These are phyloP conservation scores for Malurus splendens DNA, from an alignment of 2,797 vertebrate species.

Conservation along the genomic window DNA sequence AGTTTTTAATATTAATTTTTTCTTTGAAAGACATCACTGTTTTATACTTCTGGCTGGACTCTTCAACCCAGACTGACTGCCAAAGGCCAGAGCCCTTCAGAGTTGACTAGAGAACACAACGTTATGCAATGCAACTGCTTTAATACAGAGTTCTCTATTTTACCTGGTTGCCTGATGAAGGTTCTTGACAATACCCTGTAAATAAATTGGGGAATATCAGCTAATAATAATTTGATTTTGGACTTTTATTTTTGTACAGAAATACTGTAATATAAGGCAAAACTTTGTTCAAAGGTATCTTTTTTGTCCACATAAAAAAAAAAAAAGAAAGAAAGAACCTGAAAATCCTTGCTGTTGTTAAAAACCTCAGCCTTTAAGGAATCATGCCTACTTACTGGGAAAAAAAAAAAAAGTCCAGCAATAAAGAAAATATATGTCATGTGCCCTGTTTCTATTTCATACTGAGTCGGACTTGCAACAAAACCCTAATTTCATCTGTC, in stretches of 20 bases:
- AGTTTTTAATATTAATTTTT: conserved; percentile 45
- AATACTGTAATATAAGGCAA: conserved; percentile 66
- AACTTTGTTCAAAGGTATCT: conserved; percentile 36
- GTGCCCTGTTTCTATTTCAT: background rate
- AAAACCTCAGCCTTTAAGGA: conserved; percentile 45
- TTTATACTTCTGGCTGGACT: conserved; percentile 1
- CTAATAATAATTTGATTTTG: conserved; percentile 44
- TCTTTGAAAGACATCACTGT: conserved; percentile 29
- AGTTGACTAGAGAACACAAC: background rate
- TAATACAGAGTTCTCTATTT: background rate
- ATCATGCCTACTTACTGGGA: conserved; percentile 23
- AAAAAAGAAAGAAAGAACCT: background rate
- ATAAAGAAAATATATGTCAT: conserved; percentile 67
- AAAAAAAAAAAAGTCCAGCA: conserved; percentile 49
- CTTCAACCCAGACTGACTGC: background rate
- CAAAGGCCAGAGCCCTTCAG: background rate
- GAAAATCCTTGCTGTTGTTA: conserved; percentile 13
- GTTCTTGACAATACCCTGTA: conserved; percentile 56
- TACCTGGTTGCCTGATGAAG: conserved; percentile 16
- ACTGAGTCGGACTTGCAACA: background rate
- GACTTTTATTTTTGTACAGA: conserved; percentile 73
- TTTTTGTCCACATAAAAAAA: background rate
- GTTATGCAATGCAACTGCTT: conserved; percentile 4
- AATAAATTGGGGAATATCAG: conserved; percentile 45
- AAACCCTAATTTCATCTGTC: background rate